phyloP scores from a whole-genome alignment of 2,113 vertebrate genomes.

The Phyllopteryx taeniolatus region DNA sequence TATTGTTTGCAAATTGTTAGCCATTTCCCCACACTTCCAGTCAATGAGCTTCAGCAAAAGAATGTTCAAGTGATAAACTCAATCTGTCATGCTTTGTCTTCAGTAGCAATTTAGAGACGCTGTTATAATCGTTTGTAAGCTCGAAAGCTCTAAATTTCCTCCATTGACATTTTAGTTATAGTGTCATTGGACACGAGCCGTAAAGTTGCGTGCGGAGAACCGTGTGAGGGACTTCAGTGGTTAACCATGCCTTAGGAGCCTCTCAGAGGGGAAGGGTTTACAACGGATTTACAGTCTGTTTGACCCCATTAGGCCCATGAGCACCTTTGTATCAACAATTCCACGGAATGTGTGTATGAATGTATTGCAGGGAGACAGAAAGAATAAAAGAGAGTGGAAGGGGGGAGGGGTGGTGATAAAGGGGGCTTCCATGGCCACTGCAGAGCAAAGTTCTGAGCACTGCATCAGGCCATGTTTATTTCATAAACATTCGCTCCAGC shows the following conservation, averaged over 20 bases:
- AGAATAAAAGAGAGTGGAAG: slow-evolving; percentile 42
- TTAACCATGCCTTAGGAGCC: slow-evolving; percentile 32
- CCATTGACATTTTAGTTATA: slow-evolving; percentile 11
- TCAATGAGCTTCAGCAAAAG: neutral
- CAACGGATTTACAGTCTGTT: slow-evolving; percentile 65
- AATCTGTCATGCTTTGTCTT: slow-evolving; percentile 13
- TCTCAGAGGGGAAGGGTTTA: slow-evolving; percentile 43
- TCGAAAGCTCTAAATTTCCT: slow-evolving; percentile 22
- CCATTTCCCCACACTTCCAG: neutral
- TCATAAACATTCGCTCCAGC: slow-evolving; percentile 68
- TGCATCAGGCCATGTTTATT: slow-evolving; percentile 75
- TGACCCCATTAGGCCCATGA: slow-evolving; percentile 66
- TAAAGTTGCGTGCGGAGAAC: slow-evolving; percentile 9
- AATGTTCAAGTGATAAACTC: neutral
- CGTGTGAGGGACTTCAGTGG: slow-evolving; percentile 27
- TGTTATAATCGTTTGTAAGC: slow-evolving; percentile 33
- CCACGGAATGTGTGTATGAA: slow-evolving; percentile 38
- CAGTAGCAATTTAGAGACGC: slow-evolving; percentile 2
- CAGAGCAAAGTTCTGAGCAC: slow-evolving; percentile 53
- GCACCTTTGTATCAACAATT: slow-evolving; percentile 59
- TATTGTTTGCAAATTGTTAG: neutral
- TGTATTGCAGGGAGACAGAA: slow-evolving; percentile 35
- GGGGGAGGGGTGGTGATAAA: slow-evolving; percentile 34
- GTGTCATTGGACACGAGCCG: slow-evolving; percentile 23
- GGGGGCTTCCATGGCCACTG: slow-evolving; percentile 62